Conservation (phyloP, 1,140 invertebrate species). For the Tetramorium simillimum region DNA sequence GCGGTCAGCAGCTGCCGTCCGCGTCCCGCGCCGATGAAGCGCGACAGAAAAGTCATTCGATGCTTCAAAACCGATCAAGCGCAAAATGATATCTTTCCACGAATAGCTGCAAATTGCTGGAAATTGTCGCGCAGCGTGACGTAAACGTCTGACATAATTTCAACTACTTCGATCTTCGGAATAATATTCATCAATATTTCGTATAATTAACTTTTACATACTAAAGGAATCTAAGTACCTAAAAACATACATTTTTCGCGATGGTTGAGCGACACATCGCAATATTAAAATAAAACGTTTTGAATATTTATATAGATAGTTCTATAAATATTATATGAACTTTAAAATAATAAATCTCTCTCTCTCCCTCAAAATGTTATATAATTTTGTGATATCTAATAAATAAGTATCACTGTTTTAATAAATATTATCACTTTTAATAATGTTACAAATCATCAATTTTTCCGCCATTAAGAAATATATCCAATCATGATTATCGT, state of each 20-base stretch:
- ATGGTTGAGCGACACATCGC: background rate
- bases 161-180: too few species aligned
- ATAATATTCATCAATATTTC: background rate
- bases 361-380: background rate
- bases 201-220: background rate
- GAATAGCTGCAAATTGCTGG: constrained; percentile 6
- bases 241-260: background rate
- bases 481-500: constrained; percentile 24
- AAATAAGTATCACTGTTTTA: background rate
- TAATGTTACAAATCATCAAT: background rate
- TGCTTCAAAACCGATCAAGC: background rate
- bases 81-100: constrained; percentile 12
- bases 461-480: background rate
- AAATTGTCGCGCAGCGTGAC: background rate
- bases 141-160: background rate
- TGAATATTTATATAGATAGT: background rate
- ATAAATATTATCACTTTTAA: background rate
- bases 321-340: background rate
- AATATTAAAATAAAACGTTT: background rate
- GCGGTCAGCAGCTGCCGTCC: constrained; percentile 65
- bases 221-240: background rate
- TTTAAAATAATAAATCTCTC: background rate
- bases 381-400: background rate
- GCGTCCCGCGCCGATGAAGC: constrained; percentile 62
- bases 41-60: constrained; percentile 37